These are phyloP conservation scores for Todiramphus saurophagus DNA, from an alignment of 2,113 vertebrate genomes.

Conservation along the genomic window DNA sequence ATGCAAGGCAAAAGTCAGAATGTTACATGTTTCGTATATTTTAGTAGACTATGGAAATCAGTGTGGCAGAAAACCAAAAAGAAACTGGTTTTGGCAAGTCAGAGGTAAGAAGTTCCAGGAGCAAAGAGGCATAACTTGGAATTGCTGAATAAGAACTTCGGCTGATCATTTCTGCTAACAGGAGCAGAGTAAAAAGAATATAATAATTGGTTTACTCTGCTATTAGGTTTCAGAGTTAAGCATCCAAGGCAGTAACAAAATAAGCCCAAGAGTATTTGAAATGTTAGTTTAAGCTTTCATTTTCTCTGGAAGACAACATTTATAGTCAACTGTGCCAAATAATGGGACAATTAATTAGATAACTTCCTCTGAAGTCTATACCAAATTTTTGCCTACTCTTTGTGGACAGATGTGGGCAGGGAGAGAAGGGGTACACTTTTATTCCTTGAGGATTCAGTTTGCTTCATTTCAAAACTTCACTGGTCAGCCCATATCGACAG, in stretches of 20 bases:
- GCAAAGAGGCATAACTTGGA: background rate
- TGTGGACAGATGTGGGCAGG: background rate
- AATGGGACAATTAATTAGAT: background rate
- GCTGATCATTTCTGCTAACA: background rate
- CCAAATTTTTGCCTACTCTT: background rate
- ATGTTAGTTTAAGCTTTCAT: background rate
- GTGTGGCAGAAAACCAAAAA: background rate
- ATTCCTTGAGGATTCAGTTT: background rate
- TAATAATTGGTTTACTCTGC: background rate
- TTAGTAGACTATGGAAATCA: background rate
- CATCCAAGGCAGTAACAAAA: background rate
- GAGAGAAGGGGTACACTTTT: background rate
- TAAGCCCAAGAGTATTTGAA: background rate
- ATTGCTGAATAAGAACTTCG: background rate
- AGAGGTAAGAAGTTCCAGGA: background rate
- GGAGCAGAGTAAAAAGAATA: background rate
- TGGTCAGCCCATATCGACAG: fast-evolving
- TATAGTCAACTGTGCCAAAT: background rate
- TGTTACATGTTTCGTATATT: background rate
- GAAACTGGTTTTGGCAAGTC: background rate
- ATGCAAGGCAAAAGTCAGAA: background rate
- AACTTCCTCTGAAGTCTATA: background rate
- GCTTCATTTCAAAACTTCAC: background rate
- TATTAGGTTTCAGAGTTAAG: background rate
- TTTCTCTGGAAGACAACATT: background rate